Evolutionary conservation across 2,888 invertebrate species (phyloP).

Genomic region (Urechis unicinctus): DNA sequence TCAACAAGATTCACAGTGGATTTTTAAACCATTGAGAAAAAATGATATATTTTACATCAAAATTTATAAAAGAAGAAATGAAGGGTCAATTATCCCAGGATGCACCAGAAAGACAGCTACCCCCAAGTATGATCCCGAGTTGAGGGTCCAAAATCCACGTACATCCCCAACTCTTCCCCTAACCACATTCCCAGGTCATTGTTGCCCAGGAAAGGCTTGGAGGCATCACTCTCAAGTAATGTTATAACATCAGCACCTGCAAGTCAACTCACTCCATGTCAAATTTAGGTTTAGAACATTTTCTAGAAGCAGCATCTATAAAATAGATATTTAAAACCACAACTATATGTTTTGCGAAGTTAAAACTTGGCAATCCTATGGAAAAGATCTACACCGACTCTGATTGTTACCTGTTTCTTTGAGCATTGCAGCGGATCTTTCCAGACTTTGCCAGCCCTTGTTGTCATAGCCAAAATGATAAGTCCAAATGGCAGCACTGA

Average conservation of each 20-base stretch:
- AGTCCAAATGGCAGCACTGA: conserved; percentile 49
- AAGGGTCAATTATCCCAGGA: background rate
- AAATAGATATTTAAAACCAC: too few species aligned
- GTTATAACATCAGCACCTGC: conserved; percentile 48
- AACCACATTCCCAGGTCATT: conserved; percentile 50
- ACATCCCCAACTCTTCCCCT: conserved; percentile 45
- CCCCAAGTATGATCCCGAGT: conserved; percentile 52
- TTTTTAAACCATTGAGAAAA: too few species aligned
- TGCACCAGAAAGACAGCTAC: conserved; percentile 21
- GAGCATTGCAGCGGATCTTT: conserved; percentile 39
- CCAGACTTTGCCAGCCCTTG: conserved; percentile 50
- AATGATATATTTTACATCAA: background rate
- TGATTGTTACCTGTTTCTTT: conserved; percentile 36
- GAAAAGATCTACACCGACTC: too few species aligned
- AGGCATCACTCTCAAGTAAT: conserved; percentile 49
- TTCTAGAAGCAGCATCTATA: too few species aligned
- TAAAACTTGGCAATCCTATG: too few species aligned
- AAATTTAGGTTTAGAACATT: too few species aligned
- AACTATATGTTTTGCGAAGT: too few species aligned
- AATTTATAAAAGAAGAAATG: background rate
- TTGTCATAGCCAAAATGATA: conserved; percentile 52
- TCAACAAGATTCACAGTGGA: background rate
- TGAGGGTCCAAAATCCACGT: conserved; percentile 50
- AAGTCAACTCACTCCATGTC: background rate
- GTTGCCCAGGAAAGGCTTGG: conserved; percentile 51